Conservation (phyloP, 2,113 vertebrate genomes). For the Phrynocephalus versicolor region DNA sequence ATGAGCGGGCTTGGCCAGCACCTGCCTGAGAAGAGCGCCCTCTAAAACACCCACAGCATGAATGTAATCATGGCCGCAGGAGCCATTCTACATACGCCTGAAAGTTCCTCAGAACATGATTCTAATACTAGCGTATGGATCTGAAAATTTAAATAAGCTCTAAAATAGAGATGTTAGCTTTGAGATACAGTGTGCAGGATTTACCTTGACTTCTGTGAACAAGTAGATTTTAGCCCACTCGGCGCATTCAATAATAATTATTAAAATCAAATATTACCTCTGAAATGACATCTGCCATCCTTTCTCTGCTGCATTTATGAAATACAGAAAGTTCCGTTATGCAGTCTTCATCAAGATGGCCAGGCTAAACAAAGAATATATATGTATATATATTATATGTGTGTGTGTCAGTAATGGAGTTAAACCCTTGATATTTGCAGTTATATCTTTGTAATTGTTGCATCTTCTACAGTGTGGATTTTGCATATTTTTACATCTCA, state of each 20-base stretch:
- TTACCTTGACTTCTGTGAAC: not conserved
- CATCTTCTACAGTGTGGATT: not conserved
- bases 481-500: not conserved
- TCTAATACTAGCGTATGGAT: not conserved
- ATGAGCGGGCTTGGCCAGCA: too few relatives aligned
- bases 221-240: not conserved
- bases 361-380: slow-evolving; percentile 74
- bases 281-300: slow-evolving; percentile 79
- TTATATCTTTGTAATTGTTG: not conserved
- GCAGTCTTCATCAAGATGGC: slow-evolving; percentile 91
- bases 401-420: too few relatives aligned
- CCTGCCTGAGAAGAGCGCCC: not conserved
- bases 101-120: not conserved
- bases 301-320: slow-evolving; percentile 80
- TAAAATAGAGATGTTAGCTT: not conserved
- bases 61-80: not conserved
- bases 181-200: not conserved
- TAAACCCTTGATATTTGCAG: not conserved
- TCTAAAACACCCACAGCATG: not conserved
- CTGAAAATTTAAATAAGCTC: not conserved
- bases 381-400: not conserved
- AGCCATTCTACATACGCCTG: not conserved
- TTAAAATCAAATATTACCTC: slow-evolving; percentile 74
- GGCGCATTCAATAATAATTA: not conserved
- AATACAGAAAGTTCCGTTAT: slow-evolving; percentile 88